These are phyloP conservation scores for Perca schrenkii DNA, from an alignment of 2,113 vertebrate genomes.

Conservation along the genomic window DNA sequence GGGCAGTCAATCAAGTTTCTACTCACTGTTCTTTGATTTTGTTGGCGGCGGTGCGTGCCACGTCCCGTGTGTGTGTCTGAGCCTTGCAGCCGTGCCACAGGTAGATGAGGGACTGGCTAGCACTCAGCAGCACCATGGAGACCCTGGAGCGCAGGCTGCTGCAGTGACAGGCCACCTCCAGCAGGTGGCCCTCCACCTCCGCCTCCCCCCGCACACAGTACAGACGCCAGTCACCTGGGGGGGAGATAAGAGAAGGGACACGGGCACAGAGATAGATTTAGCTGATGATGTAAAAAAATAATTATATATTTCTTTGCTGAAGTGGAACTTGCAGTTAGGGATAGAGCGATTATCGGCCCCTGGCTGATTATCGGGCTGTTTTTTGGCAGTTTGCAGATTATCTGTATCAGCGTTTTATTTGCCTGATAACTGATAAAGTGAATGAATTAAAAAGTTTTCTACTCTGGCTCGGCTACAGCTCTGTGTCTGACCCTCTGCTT, in stretches of 20 bases:
- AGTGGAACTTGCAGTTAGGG: neutral
- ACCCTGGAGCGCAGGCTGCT: conserved; percentile 94
- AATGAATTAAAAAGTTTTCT: too few species aligned
- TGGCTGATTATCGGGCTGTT: too few species aligned
- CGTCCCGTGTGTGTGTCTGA: conserved; percentile 89
- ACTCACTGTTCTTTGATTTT: conserved; percentile 94
- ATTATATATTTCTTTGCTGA: neutral
- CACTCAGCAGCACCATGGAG: conserved; percentile 92
- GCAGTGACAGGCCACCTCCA: conserved; percentile 95
- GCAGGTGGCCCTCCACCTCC: conserved; percentile 90
- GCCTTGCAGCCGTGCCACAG: conserved; percentile 97
- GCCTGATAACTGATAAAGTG: too few species aligned
- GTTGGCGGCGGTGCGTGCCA: conserved; percentile 89
- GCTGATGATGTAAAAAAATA: neutral
- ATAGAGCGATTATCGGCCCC: too few species aligned
- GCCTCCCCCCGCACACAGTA: conserved; percentile 94
- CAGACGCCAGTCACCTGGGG: conserved; percentile 92
- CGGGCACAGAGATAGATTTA: neutral
- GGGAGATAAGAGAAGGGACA: conserved; percentile 13
- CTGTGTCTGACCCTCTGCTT: too few species aligned
- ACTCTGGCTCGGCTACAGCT: too few species aligned
- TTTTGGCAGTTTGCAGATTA: too few species aligned
- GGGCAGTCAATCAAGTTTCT: neutral
- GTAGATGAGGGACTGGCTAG: conserved; percentile 92
- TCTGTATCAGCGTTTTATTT: too few species aligned